Evolutionary conservation across 2,113 vertebrate genomes (phyloP).

Genomic region (Rhabdornis inornatus): DNA sequence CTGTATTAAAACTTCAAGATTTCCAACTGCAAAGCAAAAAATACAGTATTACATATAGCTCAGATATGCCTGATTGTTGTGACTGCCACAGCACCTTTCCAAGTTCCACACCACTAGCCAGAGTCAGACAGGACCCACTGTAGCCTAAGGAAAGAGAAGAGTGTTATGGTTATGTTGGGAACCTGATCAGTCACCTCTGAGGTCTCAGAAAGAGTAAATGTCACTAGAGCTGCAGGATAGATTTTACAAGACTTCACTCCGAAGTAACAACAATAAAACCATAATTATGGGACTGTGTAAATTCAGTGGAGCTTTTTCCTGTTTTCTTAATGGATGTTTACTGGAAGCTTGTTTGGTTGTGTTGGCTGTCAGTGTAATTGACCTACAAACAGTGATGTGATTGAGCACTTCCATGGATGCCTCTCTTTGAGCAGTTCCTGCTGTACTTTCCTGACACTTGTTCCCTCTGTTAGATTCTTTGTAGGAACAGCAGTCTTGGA

Average conservation of each 20-base stretch:
- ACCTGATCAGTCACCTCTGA: background rate
- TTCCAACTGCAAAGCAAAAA: slow-evolving; percentile 5
- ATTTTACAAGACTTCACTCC: background rate
- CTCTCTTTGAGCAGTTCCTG: background rate
- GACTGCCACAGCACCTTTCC: background rate
- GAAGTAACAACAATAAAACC: background rate
- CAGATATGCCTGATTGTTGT: background rate
- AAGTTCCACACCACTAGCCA: background rate
- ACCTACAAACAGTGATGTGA: background rate
- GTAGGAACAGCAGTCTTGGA: slow-evolving; percentile 78
- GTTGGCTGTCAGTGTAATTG: background rate
- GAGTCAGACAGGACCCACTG: background rate
- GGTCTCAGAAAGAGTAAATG: background rate
- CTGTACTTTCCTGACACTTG: slow-evolving; percentile 23
- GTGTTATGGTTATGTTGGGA: background rate
- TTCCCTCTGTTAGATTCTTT: slow-evolving; percentile 74
- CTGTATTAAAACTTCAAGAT: slow-evolving; percentile 28
- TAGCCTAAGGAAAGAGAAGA: background rate
- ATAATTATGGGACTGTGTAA: background rate
- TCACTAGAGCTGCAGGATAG: background rate
- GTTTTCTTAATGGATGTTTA: background rate
- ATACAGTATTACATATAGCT: background rate
- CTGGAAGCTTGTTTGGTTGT: background rate
- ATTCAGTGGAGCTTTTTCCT: background rate
- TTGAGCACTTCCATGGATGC: background rate